phyloP scores from a whole-genome alignment of 2,888 invertebrate species.

The Cryptosula pallasiana region DNA sequence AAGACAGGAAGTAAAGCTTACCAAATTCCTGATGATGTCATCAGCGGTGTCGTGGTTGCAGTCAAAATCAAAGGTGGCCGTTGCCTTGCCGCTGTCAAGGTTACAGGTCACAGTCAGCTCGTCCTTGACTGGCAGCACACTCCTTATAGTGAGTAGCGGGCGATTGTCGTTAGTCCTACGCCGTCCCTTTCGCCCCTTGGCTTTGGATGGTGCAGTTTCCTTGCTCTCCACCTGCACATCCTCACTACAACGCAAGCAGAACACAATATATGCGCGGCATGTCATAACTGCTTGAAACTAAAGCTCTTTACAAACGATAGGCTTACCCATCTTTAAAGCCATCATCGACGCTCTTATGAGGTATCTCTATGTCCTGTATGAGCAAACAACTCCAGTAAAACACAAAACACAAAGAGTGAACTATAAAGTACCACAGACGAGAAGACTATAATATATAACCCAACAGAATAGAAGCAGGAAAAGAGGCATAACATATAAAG shows the following conservation, averaged over 20 bases:
- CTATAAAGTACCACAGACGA: too few relatives aligned
- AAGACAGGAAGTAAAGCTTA: neutral
- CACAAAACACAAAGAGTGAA: too few relatives aligned
- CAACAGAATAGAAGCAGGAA: too few relatives aligned
- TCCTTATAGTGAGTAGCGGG: neutral
- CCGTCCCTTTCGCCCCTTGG: neutral
- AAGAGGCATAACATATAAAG: too few relatives aligned
- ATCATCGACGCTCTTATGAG: neutral
- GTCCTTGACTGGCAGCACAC: slow-evolving; percentile 14
- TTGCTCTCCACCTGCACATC: neutral
- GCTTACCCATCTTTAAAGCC: neutral
- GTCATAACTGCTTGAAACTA: too few relatives aligned
- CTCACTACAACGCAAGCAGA: neutral
- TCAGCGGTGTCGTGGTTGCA: slow-evolving; percentile 22
- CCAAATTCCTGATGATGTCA: slow-evolving; percentile 21
- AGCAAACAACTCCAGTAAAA: too few relatives aligned
- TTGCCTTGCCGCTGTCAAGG: slow-evolving; percentile 23
- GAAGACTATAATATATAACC: too few relatives aligned
- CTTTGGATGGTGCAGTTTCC: neutral
- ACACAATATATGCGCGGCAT: too few relatives aligned
- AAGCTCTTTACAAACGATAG: too few relatives aligned
- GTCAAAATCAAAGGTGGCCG: slow-evolving; percentile 11
- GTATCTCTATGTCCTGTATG: neutral
- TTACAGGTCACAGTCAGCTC: neutral
- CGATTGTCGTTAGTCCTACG: slow-evolving; percentile 4